Base-by-base conservation (phyloP, 2,888 invertebrate genomes). In the Helleia helle region DNA sequence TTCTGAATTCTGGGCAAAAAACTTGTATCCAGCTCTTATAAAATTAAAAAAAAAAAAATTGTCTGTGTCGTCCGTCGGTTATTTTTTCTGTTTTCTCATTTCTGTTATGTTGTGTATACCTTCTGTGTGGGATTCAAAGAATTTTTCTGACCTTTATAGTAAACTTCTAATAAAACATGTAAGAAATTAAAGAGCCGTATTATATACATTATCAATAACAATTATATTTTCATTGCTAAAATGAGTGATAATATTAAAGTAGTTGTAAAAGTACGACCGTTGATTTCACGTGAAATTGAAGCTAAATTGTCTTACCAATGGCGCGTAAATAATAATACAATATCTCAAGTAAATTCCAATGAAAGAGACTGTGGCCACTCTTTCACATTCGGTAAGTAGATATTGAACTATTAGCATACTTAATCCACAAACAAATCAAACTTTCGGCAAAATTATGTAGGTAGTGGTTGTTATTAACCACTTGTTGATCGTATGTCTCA, bases 181-280 rank as follows among this genome's bases (percentile, higher is more conserved):
- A n/a, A n/a, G n/a, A n/a, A n/a, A n/a, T n/a, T n/a, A 7, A n/a
- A n/a, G 9, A 30, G 14, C n/a, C 15, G 30, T 30, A 12, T 34
- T 8, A 4, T 18, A 31, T 17, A 15, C 9, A 17, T 5, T 17
- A 4, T 18, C 5, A 4, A 18, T 22, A 7, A 22, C 6, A 22
- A 34, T 5, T 9, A 14, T 24, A 17, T 14, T 3, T 15, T 8
- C 6, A 4, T 11, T 25, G 8, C 24, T 22, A 71, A 72, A 58
- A 88, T 88, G 88, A 86, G 87, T 59, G 87, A 88, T 61, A 90
- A 88, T 61, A 91, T 93, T 38, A 89, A 91, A 85, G 93, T 93
- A 40, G 91, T 90, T 43, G 90, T 93, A 45, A 91, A 92, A 81
- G 86, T 91, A 48, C 87, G 93, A 31, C 92, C 92, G 13, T 62